phyloP scores from a whole-genome alignment of 2,888 invertebrate genomes.

The Tricholauxania praeusta region DNA sequence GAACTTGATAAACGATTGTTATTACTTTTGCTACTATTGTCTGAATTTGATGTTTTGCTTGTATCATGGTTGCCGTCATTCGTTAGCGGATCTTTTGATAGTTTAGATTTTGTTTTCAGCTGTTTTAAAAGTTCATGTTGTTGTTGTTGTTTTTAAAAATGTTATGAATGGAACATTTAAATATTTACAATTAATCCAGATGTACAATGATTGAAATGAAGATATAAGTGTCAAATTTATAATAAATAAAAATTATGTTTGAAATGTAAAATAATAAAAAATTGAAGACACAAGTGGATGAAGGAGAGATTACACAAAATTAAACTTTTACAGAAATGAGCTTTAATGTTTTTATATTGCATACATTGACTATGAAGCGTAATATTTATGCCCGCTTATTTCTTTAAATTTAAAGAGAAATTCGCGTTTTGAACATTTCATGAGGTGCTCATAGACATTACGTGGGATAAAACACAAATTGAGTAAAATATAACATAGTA shows the following conservation, averaged over 20 bases:
- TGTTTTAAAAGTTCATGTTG: conserved; percentile 43
- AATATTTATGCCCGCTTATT: no score
- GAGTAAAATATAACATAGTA: no score
- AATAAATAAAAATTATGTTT: conserved; percentile 43
- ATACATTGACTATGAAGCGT: neutral
- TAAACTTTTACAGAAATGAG: no score
- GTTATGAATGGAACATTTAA: conserved; percentile 37
- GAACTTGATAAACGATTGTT: conserved; percentile 61
- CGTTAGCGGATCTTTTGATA: conserved; percentile 30
- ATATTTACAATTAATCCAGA: conserved; percentile 40
- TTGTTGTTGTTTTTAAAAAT: conserved; percentile 32
- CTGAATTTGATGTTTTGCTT: conserved; percentile 48
- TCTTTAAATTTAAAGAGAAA: no score
- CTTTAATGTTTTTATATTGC: neutral
- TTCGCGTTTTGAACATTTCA: no score
- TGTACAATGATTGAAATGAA: conserved; percentile 41
- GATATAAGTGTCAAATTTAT: conserved; percentile 43
- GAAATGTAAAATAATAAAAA: conserved; percentile 11
- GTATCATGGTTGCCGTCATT: conserved; percentile 46
- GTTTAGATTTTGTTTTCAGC: conserved; percentile 46
- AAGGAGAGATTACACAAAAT: neutral
- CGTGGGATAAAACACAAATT: no score
- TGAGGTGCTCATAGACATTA: no score
- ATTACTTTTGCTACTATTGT: conserved; percentile 50
- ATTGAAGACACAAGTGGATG: conserved; percentile 20